Evolutionary conservation across 2,888 invertebrate genomes (phyloP).

Genomic region (Aphidius colemani): DNA sequence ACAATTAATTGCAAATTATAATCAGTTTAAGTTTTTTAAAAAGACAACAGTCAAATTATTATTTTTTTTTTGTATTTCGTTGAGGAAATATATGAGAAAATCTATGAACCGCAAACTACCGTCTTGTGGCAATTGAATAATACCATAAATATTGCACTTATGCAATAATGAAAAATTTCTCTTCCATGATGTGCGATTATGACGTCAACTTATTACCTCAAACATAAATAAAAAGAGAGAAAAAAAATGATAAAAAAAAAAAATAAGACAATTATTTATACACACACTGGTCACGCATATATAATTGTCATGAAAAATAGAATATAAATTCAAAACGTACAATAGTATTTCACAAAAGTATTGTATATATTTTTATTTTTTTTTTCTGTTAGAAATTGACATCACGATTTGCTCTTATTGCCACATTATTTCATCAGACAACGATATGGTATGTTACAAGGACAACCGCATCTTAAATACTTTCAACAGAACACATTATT

Average conservation of each 20-base stretch:
- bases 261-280: too few species aligned
- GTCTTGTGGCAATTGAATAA: conserved; percentile 22
- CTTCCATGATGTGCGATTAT: conserved; percentile 24
- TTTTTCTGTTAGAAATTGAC: background rate
- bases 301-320: too few species aligned
- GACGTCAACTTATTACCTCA: background rate
- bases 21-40: background rate
- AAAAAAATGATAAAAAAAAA: background rate
- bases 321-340: background rate
- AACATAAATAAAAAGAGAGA: background rate
- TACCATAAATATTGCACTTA: conserved; percentile 23
- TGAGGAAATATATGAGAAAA: too few species aligned
- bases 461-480: conserved; percentile 36
- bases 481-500: conserved; percentile 24
- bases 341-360: background rate
- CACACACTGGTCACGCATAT: too few species aligned
- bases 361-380: conserved; percentile 2
- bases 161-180: conserved; percentile 27
- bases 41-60: too few species aligned
- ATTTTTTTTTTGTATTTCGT: too few species aligned
- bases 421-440: conserved; percentile 29
- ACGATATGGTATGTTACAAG: conserved; percentile 32
- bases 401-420: conserved; percentile 18
- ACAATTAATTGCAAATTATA: too few species aligned
- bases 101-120: background rate